Evolutionary conservation across 2,113 vertebrate genomes (phyloP).

Genomic region (Hassar affinis): DNA sequence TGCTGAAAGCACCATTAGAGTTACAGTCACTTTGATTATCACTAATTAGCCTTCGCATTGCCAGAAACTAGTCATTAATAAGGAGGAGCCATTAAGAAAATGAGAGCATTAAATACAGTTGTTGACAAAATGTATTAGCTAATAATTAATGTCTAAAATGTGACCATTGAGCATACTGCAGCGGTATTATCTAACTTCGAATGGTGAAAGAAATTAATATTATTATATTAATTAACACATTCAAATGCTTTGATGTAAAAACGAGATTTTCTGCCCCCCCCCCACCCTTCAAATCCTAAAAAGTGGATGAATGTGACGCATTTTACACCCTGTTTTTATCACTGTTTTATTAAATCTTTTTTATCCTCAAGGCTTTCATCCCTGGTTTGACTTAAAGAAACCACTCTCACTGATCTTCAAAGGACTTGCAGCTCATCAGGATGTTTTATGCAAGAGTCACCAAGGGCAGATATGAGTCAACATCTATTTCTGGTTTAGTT

Average conservation of each 20-base stretch:
- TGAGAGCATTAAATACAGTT: neutral
- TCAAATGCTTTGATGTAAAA: neutral
- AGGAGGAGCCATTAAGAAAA: neutral
- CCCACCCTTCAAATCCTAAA: neutral
- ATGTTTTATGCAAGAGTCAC: constrained; percentile 38
- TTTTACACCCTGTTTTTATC: constrained; percentile 1
- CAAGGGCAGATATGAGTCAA: constrained; percentile 45
- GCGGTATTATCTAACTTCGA: neutral
- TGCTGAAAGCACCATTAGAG: neutral
- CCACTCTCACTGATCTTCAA: constrained; percentile 16
- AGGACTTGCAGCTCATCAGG: constrained; percentile 20
- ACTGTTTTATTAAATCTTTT: constrained; percentile 3
- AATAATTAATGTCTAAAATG: neutral
- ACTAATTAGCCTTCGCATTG: neutral
- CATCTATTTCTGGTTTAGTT: constrained; percentile 48
- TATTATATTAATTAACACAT: neutral
- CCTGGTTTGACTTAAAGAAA: constrained; percentile 22
- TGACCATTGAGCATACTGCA: neutral
- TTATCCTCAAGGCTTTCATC: constrained; percentile 26
- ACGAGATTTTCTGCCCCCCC: neutral
- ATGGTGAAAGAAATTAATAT: neutral
- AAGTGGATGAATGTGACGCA: neutral
- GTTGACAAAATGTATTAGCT: neutral
- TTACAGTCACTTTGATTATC: neutral
- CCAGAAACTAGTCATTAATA: neutral